Conservation (phyloP, 2,888 invertebrate species). For the Macaria notata region DNA sequence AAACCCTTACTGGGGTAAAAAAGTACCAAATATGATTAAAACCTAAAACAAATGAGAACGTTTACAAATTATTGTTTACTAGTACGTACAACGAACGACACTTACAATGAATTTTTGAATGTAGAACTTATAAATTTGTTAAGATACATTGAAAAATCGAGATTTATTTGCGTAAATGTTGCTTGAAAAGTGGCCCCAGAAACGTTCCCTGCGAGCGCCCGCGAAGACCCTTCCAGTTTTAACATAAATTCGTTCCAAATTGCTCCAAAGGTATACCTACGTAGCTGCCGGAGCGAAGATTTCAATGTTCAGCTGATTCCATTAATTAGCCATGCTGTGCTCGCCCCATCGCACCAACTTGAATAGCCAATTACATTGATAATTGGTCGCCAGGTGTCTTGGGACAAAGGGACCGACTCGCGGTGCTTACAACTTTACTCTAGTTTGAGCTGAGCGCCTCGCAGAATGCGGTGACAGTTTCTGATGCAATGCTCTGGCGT, state of each 20-base stretch:
- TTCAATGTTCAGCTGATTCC: constrained; percentile 77
- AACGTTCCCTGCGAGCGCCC: constrained; percentile 2
- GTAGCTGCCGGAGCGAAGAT: constrained; percentile 62
- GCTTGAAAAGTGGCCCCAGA: not conserved
- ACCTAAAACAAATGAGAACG: too few species aligned
- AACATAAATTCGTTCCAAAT: constrained; percentile 53
- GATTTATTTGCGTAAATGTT: too few species aligned
- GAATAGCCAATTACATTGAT: constrained; percentile 80
- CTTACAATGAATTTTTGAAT: too few species aligned
- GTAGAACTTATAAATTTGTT: too few species aligned
- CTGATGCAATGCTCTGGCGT: too few species aligned
- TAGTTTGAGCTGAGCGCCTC: too few species aligned
- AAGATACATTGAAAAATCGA: too few species aligned
- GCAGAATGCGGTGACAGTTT: too few species aligned
- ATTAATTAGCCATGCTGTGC: constrained; percentile 74
- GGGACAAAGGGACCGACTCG: constrained; percentile 48
- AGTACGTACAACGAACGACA: too few species aligned
- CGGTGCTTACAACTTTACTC: constrained; percentile 6
- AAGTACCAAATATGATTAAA: too few species aligned
- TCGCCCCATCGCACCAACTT: constrained; percentile 69
- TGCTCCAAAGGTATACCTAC: constrained; percentile 38
- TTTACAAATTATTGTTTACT: too few species aligned
- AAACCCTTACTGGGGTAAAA: not conserved
- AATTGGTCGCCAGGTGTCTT: constrained; percentile 78
- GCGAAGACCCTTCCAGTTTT: constrained; percentile 39